Evolutionary conservation across 2,113 vertebrate species (phyloP), one percentile per base, ranked within the genome.

Genomic region (Chiloscyllium plagiosum): DNA sequence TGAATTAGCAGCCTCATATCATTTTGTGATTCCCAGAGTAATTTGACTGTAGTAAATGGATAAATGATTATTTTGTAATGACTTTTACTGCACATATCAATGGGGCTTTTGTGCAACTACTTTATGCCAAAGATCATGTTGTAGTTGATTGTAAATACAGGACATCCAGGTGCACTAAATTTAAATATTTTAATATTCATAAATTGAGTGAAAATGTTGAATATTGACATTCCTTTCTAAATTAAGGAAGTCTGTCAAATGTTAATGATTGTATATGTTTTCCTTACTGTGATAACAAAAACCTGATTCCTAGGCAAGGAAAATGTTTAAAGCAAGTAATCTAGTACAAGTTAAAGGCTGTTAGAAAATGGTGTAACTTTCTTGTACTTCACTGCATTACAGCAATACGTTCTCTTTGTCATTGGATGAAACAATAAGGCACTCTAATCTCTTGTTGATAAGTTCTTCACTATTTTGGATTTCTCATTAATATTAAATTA

Each of bases 51-150:
- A 70, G 37, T 47, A 68, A 69, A 47, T 94, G 37, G 10, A 95
- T 72, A 61, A 95, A 52, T 95, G 26, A 76, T 69, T 70, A 66
- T 93, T 95, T 95, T 95, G 26, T 47, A 95, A 19, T 52, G 47
- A 72, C 61, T 17, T 92, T 66, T 17, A 83, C 80, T 47, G 80
- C 80, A 83, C 80, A 42, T 83, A n/a, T 42, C 33, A 92, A 66
- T 76, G 47, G 68, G 66, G 94, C 94, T 95, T 70, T 72, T 95
- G 94, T 95, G 94, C 94, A 95, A 37, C 33, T n/a, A 72, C 94
- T 17, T 52, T 72, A 50, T 47, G 37, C n/a, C 47, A 94, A 95
- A 76, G 22, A 22, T 76, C 42, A 76, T 15, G 42, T 95, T 47
- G 22, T 42, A 95, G 42, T 72, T 70, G 93, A 70, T 94, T 69